Evolutionary conservation across 2,113 vertebrate species (phyloP).

Genomic region (Aphyosemion australe): DNA sequence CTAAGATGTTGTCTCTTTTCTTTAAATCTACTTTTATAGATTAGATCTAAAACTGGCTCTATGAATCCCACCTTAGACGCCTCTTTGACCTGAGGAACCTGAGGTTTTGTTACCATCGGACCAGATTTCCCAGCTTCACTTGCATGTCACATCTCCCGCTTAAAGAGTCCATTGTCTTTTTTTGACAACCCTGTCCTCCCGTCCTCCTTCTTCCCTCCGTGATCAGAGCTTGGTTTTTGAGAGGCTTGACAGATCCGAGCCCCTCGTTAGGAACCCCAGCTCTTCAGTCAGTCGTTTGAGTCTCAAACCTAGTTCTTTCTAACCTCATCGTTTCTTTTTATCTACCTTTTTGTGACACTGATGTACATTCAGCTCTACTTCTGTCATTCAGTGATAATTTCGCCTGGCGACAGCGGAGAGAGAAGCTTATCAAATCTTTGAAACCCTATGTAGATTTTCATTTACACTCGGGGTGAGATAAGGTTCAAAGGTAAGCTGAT

Average conservation of each 20-base stretch:
- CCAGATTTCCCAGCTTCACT: neutral
- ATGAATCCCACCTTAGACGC: neutral
- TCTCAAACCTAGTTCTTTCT: slow-evolving; percentile 12
- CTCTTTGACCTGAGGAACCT: neutral
- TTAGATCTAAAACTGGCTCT: too few species aligned
- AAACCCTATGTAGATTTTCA: neutral
- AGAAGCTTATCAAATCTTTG: slow-evolving; percentile 2
- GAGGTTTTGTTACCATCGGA: neutral
- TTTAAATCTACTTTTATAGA: neutral
- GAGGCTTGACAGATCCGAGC: slow-evolving; percentile 38
- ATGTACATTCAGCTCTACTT: neutral
- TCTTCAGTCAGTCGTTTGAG: slow-evolving; percentile 23
- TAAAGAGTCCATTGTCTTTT: slow-evolving; percentile 3
- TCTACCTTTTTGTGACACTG: neutral
- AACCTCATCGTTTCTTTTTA: neutral
- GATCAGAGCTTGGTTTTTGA: slow-evolving; percentile 45
- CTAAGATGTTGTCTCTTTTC: too few species aligned
- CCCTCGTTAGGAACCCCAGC: slow-evolving; percentile 6
- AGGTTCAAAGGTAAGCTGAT: slow-evolving; percentile 3
- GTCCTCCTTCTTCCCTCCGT: slow-evolving; percentile 21
- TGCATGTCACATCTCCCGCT: neutral
- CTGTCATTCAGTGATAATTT: slow-evolving; percentile 15
- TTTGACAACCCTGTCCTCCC: slow-evolving; percentile 23
- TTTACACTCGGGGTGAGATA: neutral
- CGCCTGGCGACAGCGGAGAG: neutral